Percentiles rank a stretch among this genome's conserved stretches.
Evolutionary conservation across 2,113 vertebrate genomes (phyloP).

Genomic region (Austrofundulus limnaeus): DNA sequence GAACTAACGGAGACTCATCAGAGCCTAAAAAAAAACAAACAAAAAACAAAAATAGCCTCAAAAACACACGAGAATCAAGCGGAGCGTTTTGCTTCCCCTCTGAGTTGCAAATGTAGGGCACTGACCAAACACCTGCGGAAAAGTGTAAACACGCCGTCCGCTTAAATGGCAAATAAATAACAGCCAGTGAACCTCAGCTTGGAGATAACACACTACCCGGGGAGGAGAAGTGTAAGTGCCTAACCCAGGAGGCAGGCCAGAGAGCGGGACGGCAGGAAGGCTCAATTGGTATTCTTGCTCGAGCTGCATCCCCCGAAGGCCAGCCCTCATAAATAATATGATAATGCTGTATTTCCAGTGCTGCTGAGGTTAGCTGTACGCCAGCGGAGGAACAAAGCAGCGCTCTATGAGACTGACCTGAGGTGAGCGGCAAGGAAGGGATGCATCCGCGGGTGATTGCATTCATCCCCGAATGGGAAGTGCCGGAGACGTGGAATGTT

Average conservation of each 20-base stretch:
- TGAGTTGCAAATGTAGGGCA: slow-evolving; percentile 35
- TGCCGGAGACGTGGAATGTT: slow-evolving; percentile 33
- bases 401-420: slow-evolving; percentile 52
- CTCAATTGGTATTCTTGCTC: slow-evolving; percentile 73
- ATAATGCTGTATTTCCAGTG: slow-evolving; percentile 66
- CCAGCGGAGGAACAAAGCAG: slow-evolving; percentile 60
- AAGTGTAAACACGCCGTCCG: slow-evolving; percentile 20
- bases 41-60: slow-evolving; percentile 1
- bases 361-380: slow-evolving; percentile 72
- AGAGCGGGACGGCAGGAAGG: slow-evolving; percentile 48
- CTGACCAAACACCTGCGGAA: slow-evolving; percentile 23
- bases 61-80: slow-evolving; percentile 32
- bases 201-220: slow-evolving; percentile 50
- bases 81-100: slow-evolving; percentile 18
- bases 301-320: slow-evolving; percentile 70
- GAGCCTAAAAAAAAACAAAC: slow-evolving; percentile 1
- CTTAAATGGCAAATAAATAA: slow-evolving; percentile 59
- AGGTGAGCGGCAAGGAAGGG: slow-evolving; percentile 50
- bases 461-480: slow-evolving; percentile 34
- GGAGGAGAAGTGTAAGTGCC: slow-evolving; percentile 47
- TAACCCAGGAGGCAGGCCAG: slow-evolving; percentile 42
- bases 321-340: slow-evolving; percentile 75
- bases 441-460: slow-evolving; percentile 55
- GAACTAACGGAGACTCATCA: slow-evolving; percentile 38
- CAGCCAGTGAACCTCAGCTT: slow-evolving; percentile 39